Evolutionary conservation across 2,113 vertebrate genomes (phyloP), one percentile per base, ranked within the genome.

Genomic region (Hiodon alosoides): DNA sequence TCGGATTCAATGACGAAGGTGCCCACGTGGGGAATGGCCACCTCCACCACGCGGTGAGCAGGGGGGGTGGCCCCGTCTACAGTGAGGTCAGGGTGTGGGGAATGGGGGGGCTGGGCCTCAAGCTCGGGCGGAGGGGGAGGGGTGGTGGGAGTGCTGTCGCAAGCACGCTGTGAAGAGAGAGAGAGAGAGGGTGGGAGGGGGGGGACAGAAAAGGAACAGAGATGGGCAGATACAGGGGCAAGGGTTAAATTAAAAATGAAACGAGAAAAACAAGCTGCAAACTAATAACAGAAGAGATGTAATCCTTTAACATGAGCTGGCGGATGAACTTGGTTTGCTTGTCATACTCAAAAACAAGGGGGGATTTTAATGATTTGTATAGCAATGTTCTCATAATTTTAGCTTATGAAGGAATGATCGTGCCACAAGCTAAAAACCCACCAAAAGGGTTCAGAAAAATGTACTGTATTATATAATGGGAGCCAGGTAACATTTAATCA

Each of bases 1-100:
- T 95, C 92, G 89, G 94, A 92, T 89, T 96, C 93, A 92, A 95
- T 93, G 86, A 97, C 90, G 90, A 96, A 95, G 84, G 93, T 95
- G 86, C 95, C 96, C 93, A 98, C 87, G 79, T 95, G 92, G 81
- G 96, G 95, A 81, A 96, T 95, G 87, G 93, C 93, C 91, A 98
- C 94, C 91, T 99, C 94, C 85, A 97, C 90, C 81, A 92, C 93
- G 87, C 86, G 93, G 88, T 96, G 94, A 81, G 87, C 89, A 79
- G 88, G 84, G 90, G 88, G 86, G 86, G 85, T 31, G 31, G 31
- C 31, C 31, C 31, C 31, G 31, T 31, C 31, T 31, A 31, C 31
- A 31, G 31, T 31, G 31, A 31, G 31, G 8, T 13, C 11, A 66
- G 47, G 50, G 61, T 7, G 48, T 46, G 62, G 13, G 3, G 14